phyloP scores from a whole-genome alignment of 2,113 vertebrate genomes.

The Ameiurus melas region DNA sequence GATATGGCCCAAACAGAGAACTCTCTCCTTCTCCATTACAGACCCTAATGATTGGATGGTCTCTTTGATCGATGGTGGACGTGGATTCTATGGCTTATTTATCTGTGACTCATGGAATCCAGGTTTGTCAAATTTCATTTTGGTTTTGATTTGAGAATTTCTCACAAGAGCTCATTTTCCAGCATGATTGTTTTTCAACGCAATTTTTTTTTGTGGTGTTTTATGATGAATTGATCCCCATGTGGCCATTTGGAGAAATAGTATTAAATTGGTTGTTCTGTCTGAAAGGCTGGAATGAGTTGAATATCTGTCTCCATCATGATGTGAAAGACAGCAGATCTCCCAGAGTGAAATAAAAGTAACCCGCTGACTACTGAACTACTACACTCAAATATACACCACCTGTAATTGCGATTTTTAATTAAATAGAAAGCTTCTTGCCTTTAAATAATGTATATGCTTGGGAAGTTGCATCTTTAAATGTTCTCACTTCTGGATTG shows the following conservation, averaged over 20 bases:
- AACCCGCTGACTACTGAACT: background rate
- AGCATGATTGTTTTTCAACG: conserved; percentile 12
- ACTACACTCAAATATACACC: conserved; percentile 9
- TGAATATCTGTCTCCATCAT: background rate
- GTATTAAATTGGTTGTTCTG: background rate
- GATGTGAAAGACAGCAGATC: background rate
- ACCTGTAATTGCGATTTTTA: background rate
- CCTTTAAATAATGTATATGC: conserved; percentile 13
- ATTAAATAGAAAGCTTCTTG: conserved; percentile 29
- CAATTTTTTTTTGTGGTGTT: background rate
- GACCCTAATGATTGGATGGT: conserved; percentile 30
- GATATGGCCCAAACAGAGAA: conserved; percentile 36
- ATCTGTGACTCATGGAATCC: conserved; percentile 34
- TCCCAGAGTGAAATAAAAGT: background rate
- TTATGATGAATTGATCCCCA: background rate
- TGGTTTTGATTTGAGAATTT: conserved; percentile 43
- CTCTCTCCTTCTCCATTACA: conserved; percentile 15
- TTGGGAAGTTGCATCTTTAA: conserved; percentile 1
- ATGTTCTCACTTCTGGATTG: background rate
- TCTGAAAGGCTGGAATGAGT: conserved; percentile 12
- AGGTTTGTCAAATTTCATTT: conserved; percentile 57
- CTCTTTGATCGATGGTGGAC: conserved; percentile 14
- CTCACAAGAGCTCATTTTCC: conserved; percentile 31
- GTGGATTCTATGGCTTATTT: conserved; percentile 15
- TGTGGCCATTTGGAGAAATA: background rate